These are phyloP conservation scores for Mechanitis mazaeus DNA, from an alignment of 2,888 invertebrate species.

Conservation along the genomic window DNA sequence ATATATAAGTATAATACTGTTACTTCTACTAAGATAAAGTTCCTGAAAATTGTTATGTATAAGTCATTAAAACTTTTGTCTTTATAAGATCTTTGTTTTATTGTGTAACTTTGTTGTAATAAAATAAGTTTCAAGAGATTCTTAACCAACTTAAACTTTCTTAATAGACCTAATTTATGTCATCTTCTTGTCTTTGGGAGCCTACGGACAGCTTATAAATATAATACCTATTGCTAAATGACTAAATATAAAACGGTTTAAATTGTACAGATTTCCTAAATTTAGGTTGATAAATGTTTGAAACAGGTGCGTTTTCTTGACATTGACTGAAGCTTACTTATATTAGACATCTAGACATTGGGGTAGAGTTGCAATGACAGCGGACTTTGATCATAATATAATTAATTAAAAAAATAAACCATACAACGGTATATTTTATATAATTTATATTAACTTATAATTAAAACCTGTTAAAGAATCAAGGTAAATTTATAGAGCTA, in stretches of 20 bases:
- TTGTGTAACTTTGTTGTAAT: not conserved
- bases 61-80: constrained; percentile 7
- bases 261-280: no score
- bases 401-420: no score
- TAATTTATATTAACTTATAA: no score
- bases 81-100: constrained; percentile 4
- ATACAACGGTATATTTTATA: no score
- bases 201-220: no score
- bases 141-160: constrained; percentile 4
- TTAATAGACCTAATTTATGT: not conserved
- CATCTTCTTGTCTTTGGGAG: no score
- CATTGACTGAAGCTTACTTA: constrained; percentile 39
- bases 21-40: not conserved
- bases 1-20: not conserved
- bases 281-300: constrained; percentile 33
- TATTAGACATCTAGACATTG: constrained; percentile 23
- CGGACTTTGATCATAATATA: not conserved
- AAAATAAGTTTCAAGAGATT: constrained; percentile 3
- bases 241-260: no score
- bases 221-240: no score
- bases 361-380: constrained; percentile 13
- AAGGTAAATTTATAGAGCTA: not conserved
- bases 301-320: constrained; percentile 39
- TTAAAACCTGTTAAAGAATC: no score
- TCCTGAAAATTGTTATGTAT: not conserved